Base-by-base conservation (phyloP, 2,797 vertebrate genomes). In the Lithobates pipiens region DNA sequence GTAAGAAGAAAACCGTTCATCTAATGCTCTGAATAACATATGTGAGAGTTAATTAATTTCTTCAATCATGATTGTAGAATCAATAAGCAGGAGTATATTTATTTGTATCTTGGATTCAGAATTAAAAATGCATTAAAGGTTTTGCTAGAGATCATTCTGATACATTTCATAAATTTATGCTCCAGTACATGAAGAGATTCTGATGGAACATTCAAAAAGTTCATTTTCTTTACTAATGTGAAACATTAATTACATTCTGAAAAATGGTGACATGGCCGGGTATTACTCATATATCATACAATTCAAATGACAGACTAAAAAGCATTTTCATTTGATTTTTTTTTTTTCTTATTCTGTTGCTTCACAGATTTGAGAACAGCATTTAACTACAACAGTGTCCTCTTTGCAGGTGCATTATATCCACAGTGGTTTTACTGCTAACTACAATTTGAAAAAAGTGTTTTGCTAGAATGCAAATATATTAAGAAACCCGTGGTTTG, bases 1-100 rank as follows among this genome's bases (percentile, higher is more conserved):
- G 42, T 7, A 61, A 21, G 89, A 88, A 68, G 89, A 91, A 91
- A 90, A 85, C 29, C 76, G 46, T 89, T 83, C 68, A n/a, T 9
- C 74, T 77, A 5, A 61, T 21, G 32, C 80, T 63, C 85, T 16
- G 8, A 77, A 88, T 91, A 91, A 88, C 68, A 86, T 27, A 83
- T 80, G 46, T 84, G 29, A 89, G 54, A 89, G 82, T 80, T 88
- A 88, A 89, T 91, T 39, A 46, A 65, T 82, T 80, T 44, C 29
- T 89, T 90, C 83, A 86, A 44, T 88, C 76, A 76, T 44, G 69
- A 77, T 68, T 6, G 73, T 83, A 86, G 81, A 88, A 78, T 85
- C 0, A 6, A 25, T 63, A 76, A 71, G 63, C 78, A 61, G 13
- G 68, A 65, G 82, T 61, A 85, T 21, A 61, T 73, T 88, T 88